Evolutionary conservation across 2,888 invertebrate species (phyloP).

Genomic region (Drosophila stalkeri): DNA sequence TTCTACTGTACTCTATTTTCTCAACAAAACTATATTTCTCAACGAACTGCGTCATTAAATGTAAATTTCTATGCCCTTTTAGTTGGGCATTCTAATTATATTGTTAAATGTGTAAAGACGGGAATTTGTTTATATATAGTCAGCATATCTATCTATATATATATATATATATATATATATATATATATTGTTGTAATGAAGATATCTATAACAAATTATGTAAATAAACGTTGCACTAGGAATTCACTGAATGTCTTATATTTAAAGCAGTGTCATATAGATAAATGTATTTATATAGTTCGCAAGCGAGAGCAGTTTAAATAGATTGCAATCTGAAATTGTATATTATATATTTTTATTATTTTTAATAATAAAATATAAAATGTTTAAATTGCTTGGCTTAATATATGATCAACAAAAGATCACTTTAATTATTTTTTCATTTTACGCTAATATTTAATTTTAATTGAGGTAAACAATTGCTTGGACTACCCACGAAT

Average conservation of each 20-base stretch:
- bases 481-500: not conserved
- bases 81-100: not conserved
- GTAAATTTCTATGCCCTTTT: not conserved
- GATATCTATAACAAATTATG: not conserved
- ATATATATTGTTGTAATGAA: not conserved
- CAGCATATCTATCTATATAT: not conserved
- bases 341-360: no score
- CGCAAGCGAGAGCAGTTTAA: no score
- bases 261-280: not conserved
- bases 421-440: no score
- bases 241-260: not conserved
- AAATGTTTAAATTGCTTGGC: no score
- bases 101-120: not conserved
- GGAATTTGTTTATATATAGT: not conserved
- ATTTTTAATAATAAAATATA: no score
- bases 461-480: not conserved
- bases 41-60: not conserved
- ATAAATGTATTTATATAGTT: not conserved
- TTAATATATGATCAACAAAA: no score
- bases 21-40: conserved; percentile 8
- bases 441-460: no score
- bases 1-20: not conserved
- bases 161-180: not conserved
- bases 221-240: not conserved
- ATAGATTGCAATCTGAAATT: no score